Conservation (phyloP, 1,140 invertebrate genomes). For the Diorhabda sublineata region DNA sequence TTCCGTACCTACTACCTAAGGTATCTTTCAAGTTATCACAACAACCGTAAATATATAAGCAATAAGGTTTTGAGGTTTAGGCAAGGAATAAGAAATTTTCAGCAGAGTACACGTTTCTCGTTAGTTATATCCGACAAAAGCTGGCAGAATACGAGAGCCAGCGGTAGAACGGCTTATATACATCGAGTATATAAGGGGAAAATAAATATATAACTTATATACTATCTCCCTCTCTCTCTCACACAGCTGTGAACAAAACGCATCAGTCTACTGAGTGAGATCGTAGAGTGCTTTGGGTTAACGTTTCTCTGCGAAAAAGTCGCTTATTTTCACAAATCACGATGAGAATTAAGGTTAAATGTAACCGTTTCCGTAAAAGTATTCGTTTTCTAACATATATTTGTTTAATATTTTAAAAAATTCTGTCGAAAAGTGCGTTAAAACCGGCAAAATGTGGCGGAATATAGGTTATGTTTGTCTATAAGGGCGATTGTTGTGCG, state of each 20-base stretch:
- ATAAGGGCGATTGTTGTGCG: slow-evolving; percentile 36
- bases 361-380: slow-evolving; percentile 5
- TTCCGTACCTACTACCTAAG: too few relatives aligned
- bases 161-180: slow-evolving; percentile 40
- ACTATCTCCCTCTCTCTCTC: slow-evolving; percentile 32
- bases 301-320: slow-evolving; percentile 30
- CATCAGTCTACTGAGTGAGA: slow-evolving; percentile 43
- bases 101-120: slow-evolving; percentile 36
- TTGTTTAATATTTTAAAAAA: slow-evolving; percentile 14
- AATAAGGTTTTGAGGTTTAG: background rate
- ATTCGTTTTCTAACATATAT: slow-evolving; percentile 8
- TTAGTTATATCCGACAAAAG: slow-evolving; percentile 39
- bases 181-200: slow-evolving; percentile 38
- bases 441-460: slow-evolving; percentile 32
- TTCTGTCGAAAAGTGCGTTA: slow-evolving; percentile 18
- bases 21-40: too few relatives aligned
- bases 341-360: slow-evolving; percentile 22
- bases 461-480: slow-evolving; percentile 39
- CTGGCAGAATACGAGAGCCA: slow-evolving; percentile 36
- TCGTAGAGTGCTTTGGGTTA: slow-evolving; percentile 37
- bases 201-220: slow-evolving; percentile 42
- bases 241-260: slow-evolving; percentile 41
- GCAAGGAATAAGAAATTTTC: slow-evolving; percentile 25
- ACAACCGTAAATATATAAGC: too few relatives aligned
- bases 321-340: slow-evolving; percentile 26